Conservation (phyloP, 2,113 vertebrate species). For the Paratilapia polleni region DNA sequence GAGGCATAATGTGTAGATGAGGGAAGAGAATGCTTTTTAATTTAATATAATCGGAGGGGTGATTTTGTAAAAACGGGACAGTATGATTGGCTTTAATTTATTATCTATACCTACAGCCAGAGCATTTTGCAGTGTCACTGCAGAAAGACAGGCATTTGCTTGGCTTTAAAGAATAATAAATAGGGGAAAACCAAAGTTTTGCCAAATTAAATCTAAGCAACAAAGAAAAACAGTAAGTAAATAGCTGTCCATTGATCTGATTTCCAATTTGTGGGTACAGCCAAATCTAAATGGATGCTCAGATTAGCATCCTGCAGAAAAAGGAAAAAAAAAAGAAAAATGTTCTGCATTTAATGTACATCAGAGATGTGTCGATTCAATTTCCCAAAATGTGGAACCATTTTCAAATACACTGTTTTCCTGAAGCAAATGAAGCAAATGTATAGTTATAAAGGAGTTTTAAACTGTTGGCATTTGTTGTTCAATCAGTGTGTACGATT, state of each 20-base stretch:
- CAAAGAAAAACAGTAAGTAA: not conserved
- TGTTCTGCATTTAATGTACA: no score
- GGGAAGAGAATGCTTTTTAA: not conserved
- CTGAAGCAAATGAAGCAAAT: not conserved
- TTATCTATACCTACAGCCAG: not conserved
- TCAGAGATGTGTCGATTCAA: no score
- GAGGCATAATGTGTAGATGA: not conserved
- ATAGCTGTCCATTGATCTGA: not conserved
- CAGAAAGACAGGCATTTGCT: not conserved
- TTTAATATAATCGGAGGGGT: not conserved
- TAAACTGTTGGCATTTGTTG: not conserved
- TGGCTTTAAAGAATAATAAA: not conserved
- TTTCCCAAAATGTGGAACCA: not conserved
- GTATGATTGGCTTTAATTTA: not conserved
- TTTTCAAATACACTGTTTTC: not conserved
- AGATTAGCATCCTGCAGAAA: not conserved
- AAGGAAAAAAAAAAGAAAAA: no score
- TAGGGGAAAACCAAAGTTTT: not conserved
- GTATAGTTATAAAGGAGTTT: not conserved
- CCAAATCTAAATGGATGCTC: not conserved
- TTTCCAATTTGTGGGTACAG: not conserved
- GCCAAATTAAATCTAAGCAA: not conserved
- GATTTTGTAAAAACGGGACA: constrained; percentile 8
- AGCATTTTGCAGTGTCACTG: not conserved
- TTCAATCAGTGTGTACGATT: not conserved